These are phyloP conservation scores for Caenorhabditis wallacei DNA, from an alignment of 2,888 invertebrate genomes.

Conservation along the genomic window DNA sequence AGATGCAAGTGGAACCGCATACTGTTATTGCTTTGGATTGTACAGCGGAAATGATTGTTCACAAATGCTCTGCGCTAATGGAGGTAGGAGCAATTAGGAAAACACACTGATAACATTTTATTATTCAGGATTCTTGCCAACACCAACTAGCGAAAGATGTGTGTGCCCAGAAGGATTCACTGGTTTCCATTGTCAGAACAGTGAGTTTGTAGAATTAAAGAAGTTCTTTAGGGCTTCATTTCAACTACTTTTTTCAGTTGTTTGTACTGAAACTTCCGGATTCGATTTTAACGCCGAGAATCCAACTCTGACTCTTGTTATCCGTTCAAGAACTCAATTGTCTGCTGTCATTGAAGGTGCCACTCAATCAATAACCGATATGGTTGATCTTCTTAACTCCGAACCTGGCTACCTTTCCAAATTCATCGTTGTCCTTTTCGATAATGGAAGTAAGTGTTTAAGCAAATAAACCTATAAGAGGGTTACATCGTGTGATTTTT, in stretches of 20 bases:
- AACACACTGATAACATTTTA: neutral
- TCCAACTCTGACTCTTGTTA: conserved; percentile 74
- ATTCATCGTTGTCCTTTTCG: conserved; percentile 75
- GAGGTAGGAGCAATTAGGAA: conserved; percentile 47
- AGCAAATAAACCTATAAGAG: conserved; percentile 6
- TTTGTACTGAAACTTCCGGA: conserved; percentile 69
- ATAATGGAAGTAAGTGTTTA: conserved; percentile 70
- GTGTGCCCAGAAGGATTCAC: conserved; percentile 68
- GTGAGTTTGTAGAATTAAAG: conserved; percentile 3
- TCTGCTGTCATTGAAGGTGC: conserved; percentile 70
- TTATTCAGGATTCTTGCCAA: conserved; percentile 44
- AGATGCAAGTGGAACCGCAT: conserved; percentile 60
- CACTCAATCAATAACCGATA: conserved; percentile 32
- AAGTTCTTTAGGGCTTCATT: too few species aligned
- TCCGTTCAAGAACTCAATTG: conserved; percentile 66
- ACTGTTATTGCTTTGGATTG: conserved; percentile 72
- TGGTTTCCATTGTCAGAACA: conserved; percentile 73
- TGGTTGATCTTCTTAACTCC: conserved; percentile 59
- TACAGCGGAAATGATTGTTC: conserved; percentile 69
- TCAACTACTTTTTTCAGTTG: too few species aligned
- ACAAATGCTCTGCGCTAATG: conserved; percentile 72
- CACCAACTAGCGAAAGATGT: conserved; percentile 57
- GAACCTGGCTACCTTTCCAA: conserved; percentile 72
- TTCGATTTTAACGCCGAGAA: conserved; percentile 69
- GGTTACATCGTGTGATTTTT: conserved; percentile 6